Base-by-base conservation (phyloP, 2,888 invertebrate species). In the Elmis aenea region DNA sequence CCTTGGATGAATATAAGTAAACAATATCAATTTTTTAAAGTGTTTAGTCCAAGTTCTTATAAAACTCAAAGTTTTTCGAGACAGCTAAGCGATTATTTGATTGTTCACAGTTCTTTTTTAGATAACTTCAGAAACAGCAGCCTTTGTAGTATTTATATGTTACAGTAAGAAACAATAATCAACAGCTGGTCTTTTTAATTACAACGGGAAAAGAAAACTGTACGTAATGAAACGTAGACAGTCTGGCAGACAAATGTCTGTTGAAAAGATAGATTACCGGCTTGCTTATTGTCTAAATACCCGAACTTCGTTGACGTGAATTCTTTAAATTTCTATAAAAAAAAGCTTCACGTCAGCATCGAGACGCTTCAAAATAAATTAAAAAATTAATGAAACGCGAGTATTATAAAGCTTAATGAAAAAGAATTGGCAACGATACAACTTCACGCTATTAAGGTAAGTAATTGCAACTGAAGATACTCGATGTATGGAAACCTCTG, bases 121-220 rank as follows among this genome's bases (percentile, higher is more conserved):
- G n/a, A n/a, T n/a, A n/a, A n/a, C n/a, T n/a, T n/a, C n/a, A n/a
- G n/a, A n/a, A n/a, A n/a, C n/a, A n/a, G n/a, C n/a, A n/a, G n/a
- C n/a, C n/a, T n/a, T n/a, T n/a, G n/a, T n/a, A n/a, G n/a, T n/a
- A 39, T 45, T 45, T 42, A 41, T 44, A 40, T 49, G 39, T 29
- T 34, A 30, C 29, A 34, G 42, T 38, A 37, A 47, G 54, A n/a
- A n/a, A n/a, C 48, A 58, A 56, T 56, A 56, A 58, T 55, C 56
- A 57, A 55, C 55, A 57, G 51, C 57, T 56, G 57, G 49, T 52
- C 53, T 57, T 58, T 57, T 54, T 57, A 58, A 58, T 57, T 58
- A 58, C 51, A 42, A 42, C 42, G 42, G 50, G 45, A 44, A 45
- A 50, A 50, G 50, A 55, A 55, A 54, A 56, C 51, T 56, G 48